phyloP scores from a whole-genome alignment of 2,888 invertebrate genomes.

The Troglohyphantes excavatus region DNA sequence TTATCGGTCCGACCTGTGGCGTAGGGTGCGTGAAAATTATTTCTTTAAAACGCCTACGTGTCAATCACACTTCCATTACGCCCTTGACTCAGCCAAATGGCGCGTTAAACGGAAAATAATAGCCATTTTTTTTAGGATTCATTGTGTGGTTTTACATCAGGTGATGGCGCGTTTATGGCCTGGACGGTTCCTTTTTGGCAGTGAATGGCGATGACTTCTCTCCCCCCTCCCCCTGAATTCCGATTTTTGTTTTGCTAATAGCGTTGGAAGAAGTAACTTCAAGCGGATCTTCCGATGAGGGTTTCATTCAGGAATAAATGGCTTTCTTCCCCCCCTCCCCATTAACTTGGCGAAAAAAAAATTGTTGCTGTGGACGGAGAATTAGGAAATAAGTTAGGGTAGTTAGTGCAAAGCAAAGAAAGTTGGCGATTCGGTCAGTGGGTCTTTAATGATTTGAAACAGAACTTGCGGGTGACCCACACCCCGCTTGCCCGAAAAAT shows the following conservation, averaged over 20 bases:
- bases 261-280: background rate
- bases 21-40: slow-evolving; percentile 17
- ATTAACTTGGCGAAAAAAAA: too few relatives aligned
- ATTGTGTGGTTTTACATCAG: slow-evolving; percentile 21
- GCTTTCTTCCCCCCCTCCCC: background rate
- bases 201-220: background rate
- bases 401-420: too few relatives aligned
- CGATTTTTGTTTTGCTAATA: slow-evolving; percentile 1
- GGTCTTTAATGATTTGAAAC: slow-evolving; percentile 43
- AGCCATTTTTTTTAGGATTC: slow-evolving; percentile 19
- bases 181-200: background rate
- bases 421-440: slow-evolving; percentile 59
- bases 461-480: background rate
- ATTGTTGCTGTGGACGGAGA: too few relatives aligned
- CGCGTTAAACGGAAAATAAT: slow-evolving; percentile 65
- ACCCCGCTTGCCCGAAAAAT: too few relatives aligned
- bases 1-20: background rate
- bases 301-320: slow-evolving; percentile 13
- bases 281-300: slow-evolving; percentile 13
- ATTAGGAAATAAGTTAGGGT: too few relatives aligned
- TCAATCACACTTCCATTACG: slow-evolving; percentile 47
- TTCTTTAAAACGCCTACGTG: slow-evolving; percentile 20
- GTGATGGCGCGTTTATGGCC: background rate
- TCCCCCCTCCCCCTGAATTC: too few relatives aligned
- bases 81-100: slow-evolving; percentile 42